Evolutionary conservation across 2,113 vertebrate species (phyloP), one percentile per base, ranked within the genome.

Genomic region (Thomomys bottae): DNA sequence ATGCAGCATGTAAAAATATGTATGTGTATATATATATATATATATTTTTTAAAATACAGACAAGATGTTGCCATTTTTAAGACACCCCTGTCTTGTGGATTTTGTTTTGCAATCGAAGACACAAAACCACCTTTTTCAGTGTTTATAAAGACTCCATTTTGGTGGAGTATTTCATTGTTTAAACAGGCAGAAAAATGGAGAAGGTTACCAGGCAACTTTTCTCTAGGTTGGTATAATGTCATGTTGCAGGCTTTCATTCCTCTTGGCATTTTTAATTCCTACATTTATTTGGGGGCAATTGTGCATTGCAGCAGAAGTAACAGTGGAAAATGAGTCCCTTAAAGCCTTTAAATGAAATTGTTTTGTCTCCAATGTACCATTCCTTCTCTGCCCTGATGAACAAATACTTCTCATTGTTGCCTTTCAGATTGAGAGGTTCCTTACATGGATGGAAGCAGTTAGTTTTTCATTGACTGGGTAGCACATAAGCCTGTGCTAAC

Each of bases 321-420:
- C 82, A 67, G 40, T n/a, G 85, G 88, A 90, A 70, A 77, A 75
- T 36, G 86, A 12, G 64, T 87, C 84, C 42, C 83, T 87, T 83
- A 92, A 91, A 94, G 79, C 61, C 73, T 96, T 36, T 91, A 79
- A 59, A 42, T 90, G 64, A 94, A 94, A 84, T 80, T 68, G 38
- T 68, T 91, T 64, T 89, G 59, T 89, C 70, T 94, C 38, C 38
- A 12, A 45, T 1, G 4, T 68, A 49, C 49, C 1, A 5, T 86
- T 78, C 67, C 26, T 75, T 49, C 87, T 64, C 87, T 64, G 36
- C 45, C 66, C 40, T 93, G 79, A 66, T 28, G 61, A 86, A 83
- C 71, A 88, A 23, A 32, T 32, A n/a, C 54, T 79, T 38, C n/a
- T 0, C 6, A 5, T 66, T 40, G n/a, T 70, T 81, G 40, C 79